Conservation (phyloP, 2,888 invertebrate species). For the Dioctria linearis region DNA sequence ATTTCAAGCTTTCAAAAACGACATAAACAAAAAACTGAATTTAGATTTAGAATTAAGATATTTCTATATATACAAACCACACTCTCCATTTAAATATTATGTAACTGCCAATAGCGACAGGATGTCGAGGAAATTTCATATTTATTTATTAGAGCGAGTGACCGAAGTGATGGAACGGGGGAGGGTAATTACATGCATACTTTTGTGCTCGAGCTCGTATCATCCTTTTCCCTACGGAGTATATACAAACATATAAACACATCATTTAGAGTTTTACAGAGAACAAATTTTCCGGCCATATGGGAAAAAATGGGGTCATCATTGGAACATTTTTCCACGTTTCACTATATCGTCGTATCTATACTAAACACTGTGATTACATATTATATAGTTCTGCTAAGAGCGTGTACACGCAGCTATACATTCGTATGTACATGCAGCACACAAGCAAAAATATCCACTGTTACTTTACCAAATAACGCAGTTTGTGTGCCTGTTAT, state of each 20-base stretch:
- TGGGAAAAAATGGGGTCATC: neutral
- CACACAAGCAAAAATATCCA: too few relatives aligned
- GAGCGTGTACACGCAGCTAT: neutral
- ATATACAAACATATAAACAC: constrained; percentile 31
- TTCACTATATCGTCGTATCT: constrained; percentile 6
- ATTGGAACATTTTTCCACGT: neutral
- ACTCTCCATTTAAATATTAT: neutral
- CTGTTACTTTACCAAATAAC: too few relatives aligned
- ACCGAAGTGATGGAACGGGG: too few relatives aligned
- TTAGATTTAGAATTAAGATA: neutral
- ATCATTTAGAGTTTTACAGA: neutral
- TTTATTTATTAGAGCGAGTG: too few relatives aligned
- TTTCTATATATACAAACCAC: constrained; percentile 17
- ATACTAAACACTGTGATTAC: constrained; percentile 27
- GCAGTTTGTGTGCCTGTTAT: too few relatives aligned
- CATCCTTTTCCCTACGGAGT: neutral
- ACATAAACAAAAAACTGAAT: neutral
- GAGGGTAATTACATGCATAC: constrained; percentile 4
- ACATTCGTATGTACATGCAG: neutral
- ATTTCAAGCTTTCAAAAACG: neutral
- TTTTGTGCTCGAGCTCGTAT: neutral
- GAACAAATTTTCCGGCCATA: neutral
- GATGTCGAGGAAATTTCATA: neutral
- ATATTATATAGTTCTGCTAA: neutral
- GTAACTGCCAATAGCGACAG: constrained; percentile 30